Conservation (phyloP, 2,113 vertebrate species). For the Mus pahari region DNA sequence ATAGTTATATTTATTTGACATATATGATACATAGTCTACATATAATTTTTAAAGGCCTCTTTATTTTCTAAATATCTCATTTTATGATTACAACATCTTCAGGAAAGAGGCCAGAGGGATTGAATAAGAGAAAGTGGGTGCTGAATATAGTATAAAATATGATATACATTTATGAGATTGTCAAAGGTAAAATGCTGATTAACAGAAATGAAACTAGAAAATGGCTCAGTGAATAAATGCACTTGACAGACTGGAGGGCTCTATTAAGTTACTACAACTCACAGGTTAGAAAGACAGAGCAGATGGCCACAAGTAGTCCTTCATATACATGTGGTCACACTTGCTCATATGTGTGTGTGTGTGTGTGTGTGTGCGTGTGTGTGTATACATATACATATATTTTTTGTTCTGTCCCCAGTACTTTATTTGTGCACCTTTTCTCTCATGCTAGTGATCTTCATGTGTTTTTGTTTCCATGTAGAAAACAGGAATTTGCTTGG, state of each 20-base stretch:
- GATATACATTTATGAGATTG: background rate
- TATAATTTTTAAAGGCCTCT: background rate
- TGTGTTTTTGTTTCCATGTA: background rate
- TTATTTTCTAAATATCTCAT: background rate
- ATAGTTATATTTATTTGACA: background rate
- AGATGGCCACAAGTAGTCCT: too few relatives aligned
- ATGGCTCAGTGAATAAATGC: background rate
- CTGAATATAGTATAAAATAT: background rate
- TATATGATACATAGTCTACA: background rate
- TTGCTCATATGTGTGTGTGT: background rate
- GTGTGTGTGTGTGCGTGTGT: too few relatives aligned
- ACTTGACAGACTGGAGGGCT: background rate
- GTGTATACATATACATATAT: too few relatives aligned
- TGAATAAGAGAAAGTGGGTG: background rate
- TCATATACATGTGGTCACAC: background rate
- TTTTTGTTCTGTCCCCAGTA: background rate
- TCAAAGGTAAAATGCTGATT: background rate
- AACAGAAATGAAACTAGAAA: background rate
- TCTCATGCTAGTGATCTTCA: background rate
- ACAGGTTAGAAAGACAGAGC: background rate
- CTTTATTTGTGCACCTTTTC: background rate
- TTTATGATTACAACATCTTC: background rate
- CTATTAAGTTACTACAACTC: background rate
- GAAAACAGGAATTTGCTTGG: background rate
- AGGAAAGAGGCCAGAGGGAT: background rate